These are phyloP conservation scores for Drepanosiphum platanoidis DNA, from an alignment of 2,888 invertebrate species.

Conservation along the genomic window DNA sequence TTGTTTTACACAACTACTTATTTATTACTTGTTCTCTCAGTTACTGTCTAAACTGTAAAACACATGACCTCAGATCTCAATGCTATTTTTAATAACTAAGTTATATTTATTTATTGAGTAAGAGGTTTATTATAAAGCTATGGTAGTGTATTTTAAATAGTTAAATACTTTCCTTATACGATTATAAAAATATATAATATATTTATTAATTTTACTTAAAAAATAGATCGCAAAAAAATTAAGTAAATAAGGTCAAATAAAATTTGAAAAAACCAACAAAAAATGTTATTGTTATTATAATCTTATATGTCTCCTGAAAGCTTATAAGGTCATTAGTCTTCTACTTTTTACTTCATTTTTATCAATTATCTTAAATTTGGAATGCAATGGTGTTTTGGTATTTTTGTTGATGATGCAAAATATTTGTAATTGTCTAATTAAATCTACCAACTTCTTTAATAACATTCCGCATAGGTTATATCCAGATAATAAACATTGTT, in stretches of 20 bases:
- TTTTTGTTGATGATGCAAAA: neutral
- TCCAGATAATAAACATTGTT: neutral
- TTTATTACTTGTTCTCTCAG: no score
- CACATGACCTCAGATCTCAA: neutral
- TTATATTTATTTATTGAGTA: neutral
- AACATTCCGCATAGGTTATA: neutral
- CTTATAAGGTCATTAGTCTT: neutral
- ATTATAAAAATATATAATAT: neutral
- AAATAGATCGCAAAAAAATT: neutral
- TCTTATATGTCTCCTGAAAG: neutral
- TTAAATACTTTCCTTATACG: neutral
- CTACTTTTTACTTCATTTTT: neutral
- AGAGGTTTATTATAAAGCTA: neutral
- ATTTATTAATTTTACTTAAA: neutral
- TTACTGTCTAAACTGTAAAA: no score
- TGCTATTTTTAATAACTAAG: neutral
- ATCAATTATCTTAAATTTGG: neutral
- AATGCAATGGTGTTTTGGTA: neutral
- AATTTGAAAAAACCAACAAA: neutral
- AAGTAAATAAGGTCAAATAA: neutral
- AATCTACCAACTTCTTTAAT: neutral
- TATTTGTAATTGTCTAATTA: neutral
- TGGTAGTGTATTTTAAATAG: neutral
- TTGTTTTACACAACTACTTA: no score
- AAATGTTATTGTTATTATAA: neutral